Evolutionary conservation across 2,113 vertebrate species (phyloP), one percentile per base, ranked within the genome.

Genomic region (Aptenodytes patagonicus): DNA sequence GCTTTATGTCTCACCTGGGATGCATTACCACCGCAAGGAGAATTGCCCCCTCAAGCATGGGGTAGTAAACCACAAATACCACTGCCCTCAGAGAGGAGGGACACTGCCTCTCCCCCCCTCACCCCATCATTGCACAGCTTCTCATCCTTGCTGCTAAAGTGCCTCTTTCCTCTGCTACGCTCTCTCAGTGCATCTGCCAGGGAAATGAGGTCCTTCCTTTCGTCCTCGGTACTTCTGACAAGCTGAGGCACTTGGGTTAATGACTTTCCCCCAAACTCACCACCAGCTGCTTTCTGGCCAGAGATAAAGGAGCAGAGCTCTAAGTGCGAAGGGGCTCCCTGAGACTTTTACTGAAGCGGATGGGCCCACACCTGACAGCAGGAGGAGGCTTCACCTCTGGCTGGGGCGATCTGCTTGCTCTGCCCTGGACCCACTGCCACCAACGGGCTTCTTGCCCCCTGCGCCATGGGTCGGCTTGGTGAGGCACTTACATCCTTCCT

Each of bases 161-260:
- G 71, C 38, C 34, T 87, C 68, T 78, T 86, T 79, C 46, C 75
- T 66, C 73, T 51, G 29, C 36, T 57, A 29, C 18, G 0, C 2
- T 55, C 26, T 68, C 69, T 95, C 51, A 79, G 87, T 6, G 2
- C 46, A 64, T 42, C 51, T 79, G 80, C 51, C 68, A 88, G 83
- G 64, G 71, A 86, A 91, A 72, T 34, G 5, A 89, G 29, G 28
- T 52, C 70, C 55, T 57, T 87, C 55, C 52, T 94, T 85, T 78
- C 5, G 2, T 54, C 61, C 75, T 91, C 4, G 1, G 68, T 82
- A 64, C 46, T 86, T 95, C 65, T 68, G 75, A 83, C 42, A 77
- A 88, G 84, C 70, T 58, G 88, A 97, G 82, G 86, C 94, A 91
- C 95, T 93, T 91, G 46, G 54, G 60, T 85, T 91, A 96, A 79